Base-by-base conservation (phyloP, 2,797 vertebrate species). In the Fratercula arctica region DNA sequence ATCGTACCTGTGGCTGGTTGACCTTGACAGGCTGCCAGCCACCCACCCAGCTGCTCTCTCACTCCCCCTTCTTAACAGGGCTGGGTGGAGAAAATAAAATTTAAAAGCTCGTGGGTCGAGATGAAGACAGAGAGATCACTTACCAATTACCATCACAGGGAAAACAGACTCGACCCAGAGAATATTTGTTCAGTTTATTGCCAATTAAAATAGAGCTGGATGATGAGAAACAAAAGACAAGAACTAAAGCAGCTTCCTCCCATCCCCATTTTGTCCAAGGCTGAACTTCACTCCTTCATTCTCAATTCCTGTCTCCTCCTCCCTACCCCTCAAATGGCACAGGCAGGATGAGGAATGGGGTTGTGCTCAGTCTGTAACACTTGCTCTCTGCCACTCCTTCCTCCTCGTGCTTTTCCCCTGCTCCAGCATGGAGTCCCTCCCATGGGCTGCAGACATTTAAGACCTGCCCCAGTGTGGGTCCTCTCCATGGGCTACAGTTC, bases 1-100 rank as follows among this genome's bases (percentile, higher is more conserved):
- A 33, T 9, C 0, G 0, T 14, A 13, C 7, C 59, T 41, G 9
- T 48, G 37, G 46, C 4, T 13, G 21, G 16, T 6, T 51, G 72
- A 51, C 50, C 18, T 35, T 7, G 43, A 23, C 24, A 83, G 8
- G 31, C 54, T 87, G 35, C 20, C 46, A 61, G 24, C 3, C n/a
- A 35, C 53, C 11, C 33, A 29, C 26, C 11, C 63, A 63, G 6
- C 29, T 4, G 2, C 48, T 60, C 43, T 51, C 20, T n/a, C 20
- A 41, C 3, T 33, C 16, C 13, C 11, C n/a, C 26, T 51, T 25
- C 41, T 56, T 18, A 33, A 50, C 14, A 73, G 15, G 24, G 1
- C 10, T 64, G 13, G 13, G 16, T 12, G 1, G 2, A 74, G 13
- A 74, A 69, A 64, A 59, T 12, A 16, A 73, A 57, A 77, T 25